phyloP scores from a whole-genome alignment of 2,113 vertebrate species.

The Hipposideros armiger region DNA sequence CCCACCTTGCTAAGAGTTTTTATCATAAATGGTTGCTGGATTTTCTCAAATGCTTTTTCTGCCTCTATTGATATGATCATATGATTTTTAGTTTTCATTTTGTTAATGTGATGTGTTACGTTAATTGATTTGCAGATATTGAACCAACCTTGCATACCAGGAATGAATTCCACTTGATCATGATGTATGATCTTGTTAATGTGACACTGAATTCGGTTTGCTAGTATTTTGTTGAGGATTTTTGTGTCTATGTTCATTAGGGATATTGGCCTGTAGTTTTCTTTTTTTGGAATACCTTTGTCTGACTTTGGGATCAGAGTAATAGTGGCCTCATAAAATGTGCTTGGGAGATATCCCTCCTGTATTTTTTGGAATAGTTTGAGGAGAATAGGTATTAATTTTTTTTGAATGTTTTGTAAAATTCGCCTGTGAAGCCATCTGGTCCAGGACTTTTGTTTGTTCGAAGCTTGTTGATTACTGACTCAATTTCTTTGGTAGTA shows the following conservation, averaged over 20 bases:
- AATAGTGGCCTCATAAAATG: background rate
- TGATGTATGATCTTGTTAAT: background rate
- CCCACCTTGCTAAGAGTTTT: too few relatives aligned
- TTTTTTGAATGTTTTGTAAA: background rate
- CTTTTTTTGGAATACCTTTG: background rate
- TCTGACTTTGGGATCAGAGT: background rate
- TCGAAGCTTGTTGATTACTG: too few relatives aligned
- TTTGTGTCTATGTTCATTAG: background rate
- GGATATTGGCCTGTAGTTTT: background rate
- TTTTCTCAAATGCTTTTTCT: too few relatives aligned
- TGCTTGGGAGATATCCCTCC: too few relatives aligned
- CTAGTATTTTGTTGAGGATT: background rate
- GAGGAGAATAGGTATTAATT: background rate
- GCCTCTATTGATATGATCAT: too few relatives aligned
- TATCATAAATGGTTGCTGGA: too few relatives aligned
- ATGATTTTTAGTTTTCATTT: too few relatives aligned
- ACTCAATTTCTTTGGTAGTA: too few relatives aligned
- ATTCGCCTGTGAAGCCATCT: background rate
- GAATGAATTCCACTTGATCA: background rate
- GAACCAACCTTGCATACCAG: background rate
- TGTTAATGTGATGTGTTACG: too few relatives aligned
- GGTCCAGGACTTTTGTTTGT: background rate
- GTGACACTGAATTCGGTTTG: background rate
- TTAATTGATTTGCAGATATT: background rate
- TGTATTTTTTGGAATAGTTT: background rate